Evolutionary conservation across 1,140 invertebrate species (phyloP), one percentile per base, ranked within the genome.

Genomic region (Pogonomyrmex barbatus): DNA sequence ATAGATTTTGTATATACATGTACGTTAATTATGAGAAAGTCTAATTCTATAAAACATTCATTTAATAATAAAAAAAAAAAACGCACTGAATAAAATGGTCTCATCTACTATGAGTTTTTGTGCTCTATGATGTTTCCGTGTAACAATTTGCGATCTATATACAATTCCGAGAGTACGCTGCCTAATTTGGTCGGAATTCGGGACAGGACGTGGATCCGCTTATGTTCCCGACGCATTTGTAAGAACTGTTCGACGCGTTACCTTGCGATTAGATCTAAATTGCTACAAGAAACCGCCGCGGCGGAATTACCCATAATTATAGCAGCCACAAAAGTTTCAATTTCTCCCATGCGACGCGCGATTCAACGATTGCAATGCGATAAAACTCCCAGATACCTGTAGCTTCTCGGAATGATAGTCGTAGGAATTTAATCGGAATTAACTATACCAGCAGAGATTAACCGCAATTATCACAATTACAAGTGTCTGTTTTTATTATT

Each of bases 121-220:
- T 14, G 14, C 39, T 42, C 36, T 58, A 60, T 14, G 36, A 76
- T 60, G 54, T 33, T 77, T 62, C 24, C 54, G 24, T 62, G 24
- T 77, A 62, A 2, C 42, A 39, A 77, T 63, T 45, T 77, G 75
- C 58, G 42, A 14, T 47, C 24, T 77, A 47, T 62, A 45, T 30
- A 45, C 39, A 47, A 77, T 62, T 45, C 39, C 14, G 42, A 62
- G 75, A 47, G 39, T 45, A 77, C 24, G 12, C 30, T 63, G 17
- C 39, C 58, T 77, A 77, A 77, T 77, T 77, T 77, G 58, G 30
- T 77, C 75, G 75, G 75, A 30, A 77, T 77, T 77, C 58, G 42
- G 75, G 24, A 58, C 75, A 63, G 56, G 58, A 77, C 75, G 75
- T 77, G 56, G 58, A 62, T 63, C 75, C 42, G 58, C 24, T 63